phyloP scores from a whole-genome alignment of 2,797 vertebrate genomes.

The Eurystomus glaucurus region DNA sequence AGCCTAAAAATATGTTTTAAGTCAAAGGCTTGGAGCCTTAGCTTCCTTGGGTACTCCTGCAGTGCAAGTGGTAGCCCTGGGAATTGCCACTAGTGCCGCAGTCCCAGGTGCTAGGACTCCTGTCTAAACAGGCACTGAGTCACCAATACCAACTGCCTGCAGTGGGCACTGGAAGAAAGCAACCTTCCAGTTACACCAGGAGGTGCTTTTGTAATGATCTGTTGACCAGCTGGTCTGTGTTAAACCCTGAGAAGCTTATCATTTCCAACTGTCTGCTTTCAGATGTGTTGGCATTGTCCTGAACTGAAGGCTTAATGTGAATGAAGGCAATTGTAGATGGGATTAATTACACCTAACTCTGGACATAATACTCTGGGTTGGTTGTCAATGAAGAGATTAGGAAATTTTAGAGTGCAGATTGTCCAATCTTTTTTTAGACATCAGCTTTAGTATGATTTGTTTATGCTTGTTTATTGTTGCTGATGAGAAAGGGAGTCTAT shows the following conservation, averaged over 20 bases:
- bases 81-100: accelerated
- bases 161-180: neutral
- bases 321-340: neutral
- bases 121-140: neutral
- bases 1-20: neutral
- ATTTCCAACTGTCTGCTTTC: neutral
- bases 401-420: neutral
- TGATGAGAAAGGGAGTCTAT: neutral
- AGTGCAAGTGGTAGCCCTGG: neutral
- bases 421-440: neutral
- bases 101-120: neutral
- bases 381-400: neutral
- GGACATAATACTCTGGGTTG: neutral
- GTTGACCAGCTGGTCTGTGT: neutral
- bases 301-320: neutral
- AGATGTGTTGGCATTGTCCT: neutral
- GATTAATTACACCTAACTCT: neutral
- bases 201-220: neutral
- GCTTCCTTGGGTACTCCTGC: neutral
- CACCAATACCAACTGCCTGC: neutral
- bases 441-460: neutral
- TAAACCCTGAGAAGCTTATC: neutral
- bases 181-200: neutral
- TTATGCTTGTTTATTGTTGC: neutral
- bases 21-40: neutral